These are phyloP conservation scores for Vanessa atalanta DNA, from an alignment of 1,140 invertebrate species.

Conservation along the genomic window DNA sequence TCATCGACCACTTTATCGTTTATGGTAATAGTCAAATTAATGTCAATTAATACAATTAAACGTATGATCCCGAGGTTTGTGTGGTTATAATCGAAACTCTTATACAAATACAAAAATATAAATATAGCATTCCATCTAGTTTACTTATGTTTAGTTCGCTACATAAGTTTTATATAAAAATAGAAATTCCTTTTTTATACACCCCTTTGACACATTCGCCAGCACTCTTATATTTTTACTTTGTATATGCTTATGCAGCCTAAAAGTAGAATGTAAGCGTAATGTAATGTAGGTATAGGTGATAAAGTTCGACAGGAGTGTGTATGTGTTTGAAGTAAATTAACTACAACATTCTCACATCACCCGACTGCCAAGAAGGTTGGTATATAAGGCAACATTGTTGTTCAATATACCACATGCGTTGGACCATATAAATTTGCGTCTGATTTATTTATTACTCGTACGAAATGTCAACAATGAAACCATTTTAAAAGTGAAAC, in stretches of 20 bases:
- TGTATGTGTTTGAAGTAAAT: not conserved
- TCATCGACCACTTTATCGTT: conserved; percentile 65
- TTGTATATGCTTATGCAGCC: not conserved
- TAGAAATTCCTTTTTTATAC: too few relatives aligned
- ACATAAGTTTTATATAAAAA: too few relatives aligned
- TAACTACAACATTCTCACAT: conserved; percentile 1
- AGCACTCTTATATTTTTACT: not conserved
- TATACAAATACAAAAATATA: not conserved
- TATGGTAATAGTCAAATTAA: conserved; percentile 73
- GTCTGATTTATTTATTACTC: conserved; percentile 78
- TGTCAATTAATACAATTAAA: conserved; percentile 45
- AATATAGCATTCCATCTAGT: too few relatives aligned
- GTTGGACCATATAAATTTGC: conserved; percentile 61
- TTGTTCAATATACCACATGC: conserved; percentile 51
- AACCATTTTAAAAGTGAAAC: conserved; percentile 76
- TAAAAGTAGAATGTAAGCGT: not conserved
- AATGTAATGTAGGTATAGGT: conserved; percentile 14
- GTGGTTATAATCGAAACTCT: not conserved
- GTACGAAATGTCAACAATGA: conserved; percentile 76
- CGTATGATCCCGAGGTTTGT: not conserved
- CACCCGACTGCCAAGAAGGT: conserved; percentile 22
- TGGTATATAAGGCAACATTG: conserved; percentile 63
- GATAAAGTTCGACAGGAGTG: conserved; percentile 2
- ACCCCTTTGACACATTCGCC: too few relatives aligned
- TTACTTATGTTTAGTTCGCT: too few relatives aligned